phyloP scores from a whole-genome alignment of 1,140 invertebrate genomes.

The Drosophila navojoa region DNA sequence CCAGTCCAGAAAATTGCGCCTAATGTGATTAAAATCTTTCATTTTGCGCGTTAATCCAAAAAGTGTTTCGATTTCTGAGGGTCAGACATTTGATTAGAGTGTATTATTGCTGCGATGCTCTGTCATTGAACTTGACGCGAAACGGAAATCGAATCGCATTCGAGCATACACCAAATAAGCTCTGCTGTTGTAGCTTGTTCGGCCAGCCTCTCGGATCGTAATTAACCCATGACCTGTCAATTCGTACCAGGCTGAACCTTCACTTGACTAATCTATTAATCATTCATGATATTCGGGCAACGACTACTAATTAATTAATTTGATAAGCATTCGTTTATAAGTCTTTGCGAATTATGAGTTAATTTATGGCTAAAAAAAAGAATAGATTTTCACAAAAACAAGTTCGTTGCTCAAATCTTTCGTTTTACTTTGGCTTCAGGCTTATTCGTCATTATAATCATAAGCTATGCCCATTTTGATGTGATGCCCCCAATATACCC shows the following conservation, averaged over 20 bases:
- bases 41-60: conserved; percentile 63
- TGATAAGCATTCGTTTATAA: conserved; percentile 68
- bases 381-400: conserved; percentile 38
- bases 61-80: conserved; percentile 33
- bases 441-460: conserved; percentile 25
- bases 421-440: conserved; percentile 24
- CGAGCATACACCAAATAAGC: not conserved
- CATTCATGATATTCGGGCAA: conserved; percentile 37
- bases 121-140: conserved; percentile 57
- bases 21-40: conserved; percentile 79
- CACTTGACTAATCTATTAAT: conserved; percentile 53
- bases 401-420: conserved; percentile 77
- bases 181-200: conserved; percentile 2
- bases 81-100: conserved; percentile 77
- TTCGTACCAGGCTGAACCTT: conserved; percentile 31
- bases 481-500: conserved; percentile 11
- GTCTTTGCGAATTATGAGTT: conserved; percentile 70
- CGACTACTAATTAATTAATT: conserved; percentile 74
- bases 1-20: conserved; percentile 52
- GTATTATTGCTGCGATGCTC: conserved; percentile 15
- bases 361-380: conserved; percentile 56
- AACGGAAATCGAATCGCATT: conserved; percentile 52
- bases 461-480: conserved; percentile 50
- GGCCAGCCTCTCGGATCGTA: conserved; percentile 5
- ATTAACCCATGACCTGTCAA: conserved; percentile 37